phyloP scores from a whole-genome alignment of 2,113 vertebrate genomes.

The Ancistrus triradiatus region DNA sequence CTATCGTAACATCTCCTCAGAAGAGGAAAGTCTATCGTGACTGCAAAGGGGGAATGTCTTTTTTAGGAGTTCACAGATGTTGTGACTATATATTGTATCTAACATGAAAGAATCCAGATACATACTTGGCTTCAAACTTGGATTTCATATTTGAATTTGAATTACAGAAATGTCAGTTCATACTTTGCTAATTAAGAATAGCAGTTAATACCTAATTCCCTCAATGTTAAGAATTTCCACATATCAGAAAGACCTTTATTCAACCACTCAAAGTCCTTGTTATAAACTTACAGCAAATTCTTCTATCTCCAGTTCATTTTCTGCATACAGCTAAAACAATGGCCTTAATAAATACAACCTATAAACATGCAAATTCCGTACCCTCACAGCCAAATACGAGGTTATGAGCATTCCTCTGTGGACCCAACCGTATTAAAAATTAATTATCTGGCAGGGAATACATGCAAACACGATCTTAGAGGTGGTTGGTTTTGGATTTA shows the following conservation, averaged over 20 bases:
- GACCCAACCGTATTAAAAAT: conserved; percentile 35
- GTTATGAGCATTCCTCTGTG: conserved; percentile 35
- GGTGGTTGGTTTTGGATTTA: conserved; percentile 32
- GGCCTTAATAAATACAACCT: conserved; percentile 2
- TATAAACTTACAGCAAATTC: too few relatives aligned
- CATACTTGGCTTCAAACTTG: not conserved
- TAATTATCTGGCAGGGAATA: conserved; percentile 39
- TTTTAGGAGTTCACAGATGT: too few relatives aligned
- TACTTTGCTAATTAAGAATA: not conserved
- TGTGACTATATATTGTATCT: too few relatives aligned
- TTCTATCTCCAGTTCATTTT: too few relatives aligned
- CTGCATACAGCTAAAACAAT: conserved; percentile 2
- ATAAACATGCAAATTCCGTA: not conserved
- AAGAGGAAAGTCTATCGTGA: too few relatives aligned
- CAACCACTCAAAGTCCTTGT: too few relatives aligned
- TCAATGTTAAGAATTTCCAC: too few relatives aligned
- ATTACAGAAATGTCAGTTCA: not conserved
- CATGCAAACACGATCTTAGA: conserved; percentile 40
- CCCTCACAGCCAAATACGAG: conserved; percentile 36
- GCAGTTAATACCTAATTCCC: too few relatives aligned
- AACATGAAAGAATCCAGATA: too few relatives aligned
- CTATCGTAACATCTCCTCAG: too few relatives aligned
- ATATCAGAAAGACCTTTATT: too few relatives aligned
- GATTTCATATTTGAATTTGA: not conserved
- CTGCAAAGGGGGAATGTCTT: too few relatives aligned